Evolutionary conservation across 2,888 invertebrate species (phyloP), one percentile per base, ranked within the genome.

Genomic region (Theretra japonica): DNA sequence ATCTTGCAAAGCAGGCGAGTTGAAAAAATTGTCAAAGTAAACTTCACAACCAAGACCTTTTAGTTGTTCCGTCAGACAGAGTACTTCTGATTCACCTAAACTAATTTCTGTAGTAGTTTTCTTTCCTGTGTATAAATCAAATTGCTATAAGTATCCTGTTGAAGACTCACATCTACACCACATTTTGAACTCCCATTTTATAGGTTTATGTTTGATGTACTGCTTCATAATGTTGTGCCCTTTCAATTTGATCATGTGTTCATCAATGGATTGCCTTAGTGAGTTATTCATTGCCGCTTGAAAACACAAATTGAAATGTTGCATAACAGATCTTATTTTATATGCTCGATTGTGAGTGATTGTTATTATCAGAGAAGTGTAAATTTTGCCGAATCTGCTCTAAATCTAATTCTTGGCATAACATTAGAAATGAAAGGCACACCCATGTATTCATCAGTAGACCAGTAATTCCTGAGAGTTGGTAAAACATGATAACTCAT

Each of bases 81-180:
- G 71, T 71, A 72, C 71, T 65, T 69, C 73, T 72, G 73, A 74
- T 70, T 73, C 71, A 70, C 75, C 73, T 72, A 75, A 72, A 53
- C 72, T 74, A 71, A 71, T 68, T 73, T 73, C 73, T 70, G 72
- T 73, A 62, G 73, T 69, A 23, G 25, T 58, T 58, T 60, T 8
- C 56, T 75, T 76, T 0, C 74, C 75, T 6, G 75, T 75, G 73
- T 75, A 73, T 72, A 78, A 72, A 70, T 78, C 75, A 56, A 78
- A 78, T 68, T 75, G 23, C 28, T 69, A 78, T 59, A 76, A 28
- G 57, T 76, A 76, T 21, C 75, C 73, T 0, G 74, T 76, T 15
- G 73, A 19, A 2, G 72, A 19, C 59, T 77, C 74, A 60, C 57
- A 48, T 72, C 75, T 57, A 33, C 77, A 77, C 77, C 75, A 76